phyloP scores from a whole-genome alignment of 2,888 invertebrate species.

The Leucophenga montana region DNA sequence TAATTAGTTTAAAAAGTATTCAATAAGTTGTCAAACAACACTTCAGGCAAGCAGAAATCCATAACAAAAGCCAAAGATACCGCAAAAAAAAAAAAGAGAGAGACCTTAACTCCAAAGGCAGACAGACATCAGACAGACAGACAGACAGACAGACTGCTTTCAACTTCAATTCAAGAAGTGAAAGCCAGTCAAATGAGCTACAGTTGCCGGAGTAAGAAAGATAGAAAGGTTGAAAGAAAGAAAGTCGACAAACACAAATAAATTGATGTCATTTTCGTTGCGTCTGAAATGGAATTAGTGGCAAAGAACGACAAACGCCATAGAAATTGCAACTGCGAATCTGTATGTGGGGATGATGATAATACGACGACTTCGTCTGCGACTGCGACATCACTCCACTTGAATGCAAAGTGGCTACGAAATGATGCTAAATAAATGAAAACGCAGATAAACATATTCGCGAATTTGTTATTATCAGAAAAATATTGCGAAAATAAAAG shows the following conservation, averaged over 20 bases:
- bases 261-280: slow-evolving; percentile 66
- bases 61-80: too few species aligned
- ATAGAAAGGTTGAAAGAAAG: slow-evolving; percentile 26
- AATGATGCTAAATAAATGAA: slow-evolving; percentile 62
- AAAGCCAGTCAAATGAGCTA: not conserved
- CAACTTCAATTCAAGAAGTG: not conserved
- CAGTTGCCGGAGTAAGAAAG: slow-evolving; percentile 6
- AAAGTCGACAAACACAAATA: slow-evolving; percentile 52
- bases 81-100: not conserved
- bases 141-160: too few species aligned
- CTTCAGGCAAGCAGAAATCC: too few species aligned
- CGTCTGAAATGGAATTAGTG: slow-evolving; percentile 66
- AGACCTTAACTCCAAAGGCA: not conserved
- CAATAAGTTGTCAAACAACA: slow-evolving; percentile 12
- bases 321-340: slow-evolving; percentile 23
- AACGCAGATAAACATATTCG: slow-evolving; percentile 68
- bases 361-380: slow-evolving; percentile 27
- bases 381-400: not conserved
- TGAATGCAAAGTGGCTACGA: slow-evolving; percentile 29
- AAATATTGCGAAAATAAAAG: slow-evolving; percentile 63
- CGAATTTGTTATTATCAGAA: slow-evolving; percentile 69
- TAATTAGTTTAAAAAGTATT: slow-evolving; percentile 8
- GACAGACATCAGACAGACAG: not conserved
- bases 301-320: slow-evolving; percentile 43
- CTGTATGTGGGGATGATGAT: not conserved